Percentiles rank a stretch among this genome's conserved stretches.
phyloP scores from a whole-genome alignment of 2,888 invertebrate species.

The Ormia ochracea region DNA sequence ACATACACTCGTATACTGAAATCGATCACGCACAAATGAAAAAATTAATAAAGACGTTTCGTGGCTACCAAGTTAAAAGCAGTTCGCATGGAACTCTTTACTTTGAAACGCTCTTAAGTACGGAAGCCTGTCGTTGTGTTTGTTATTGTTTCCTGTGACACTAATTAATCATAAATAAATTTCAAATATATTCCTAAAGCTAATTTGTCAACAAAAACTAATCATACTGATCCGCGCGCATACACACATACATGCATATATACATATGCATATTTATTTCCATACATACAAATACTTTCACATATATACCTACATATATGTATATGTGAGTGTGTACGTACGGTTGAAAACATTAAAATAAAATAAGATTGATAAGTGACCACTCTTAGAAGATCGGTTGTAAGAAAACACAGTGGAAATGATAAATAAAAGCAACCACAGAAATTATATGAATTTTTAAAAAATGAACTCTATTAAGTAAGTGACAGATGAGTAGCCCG shows the following conservation, averaged over 20 bases:
- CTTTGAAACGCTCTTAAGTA: neutral
- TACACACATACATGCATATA: too few relatives aligned
- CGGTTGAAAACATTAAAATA: slow-evolving; percentile 8
- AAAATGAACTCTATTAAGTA: slow-evolving; percentile 66
- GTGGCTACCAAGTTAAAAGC: neutral
- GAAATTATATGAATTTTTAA: slow-evolving; percentile 58
- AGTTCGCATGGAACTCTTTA: neutral
- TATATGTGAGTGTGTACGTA: too few relatives aligned
- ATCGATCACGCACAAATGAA: neutral
- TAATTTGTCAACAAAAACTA: slow-evolving; percentile 57
- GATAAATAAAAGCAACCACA: slow-evolving; percentile 6
- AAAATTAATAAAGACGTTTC: neutral
- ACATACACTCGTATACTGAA: too few relatives aligned
- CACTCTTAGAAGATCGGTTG: slow-evolving; percentile 33
- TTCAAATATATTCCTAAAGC: slow-evolving; percentile 33
- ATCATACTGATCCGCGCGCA: too few relatives aligned
- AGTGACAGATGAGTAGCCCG: slow-evolving; percentile 66
- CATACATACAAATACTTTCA: too few relatives aligned
- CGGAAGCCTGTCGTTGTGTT: slow-evolving; percentile 20
- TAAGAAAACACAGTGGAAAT: slow-evolving; percentile 21
- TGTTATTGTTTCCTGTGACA: neutral
- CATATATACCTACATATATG: too few relatives aligned
- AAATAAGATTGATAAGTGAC: neutral
- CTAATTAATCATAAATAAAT: slow-evolving; percentile 49
- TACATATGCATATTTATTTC: too few relatives aligned